Evolutionary conservation across 2,888 invertebrate species (phyloP), one percentile per base, ranked within the genome.

Genomic region (Caenorhabditis drosophilae): DNA sequence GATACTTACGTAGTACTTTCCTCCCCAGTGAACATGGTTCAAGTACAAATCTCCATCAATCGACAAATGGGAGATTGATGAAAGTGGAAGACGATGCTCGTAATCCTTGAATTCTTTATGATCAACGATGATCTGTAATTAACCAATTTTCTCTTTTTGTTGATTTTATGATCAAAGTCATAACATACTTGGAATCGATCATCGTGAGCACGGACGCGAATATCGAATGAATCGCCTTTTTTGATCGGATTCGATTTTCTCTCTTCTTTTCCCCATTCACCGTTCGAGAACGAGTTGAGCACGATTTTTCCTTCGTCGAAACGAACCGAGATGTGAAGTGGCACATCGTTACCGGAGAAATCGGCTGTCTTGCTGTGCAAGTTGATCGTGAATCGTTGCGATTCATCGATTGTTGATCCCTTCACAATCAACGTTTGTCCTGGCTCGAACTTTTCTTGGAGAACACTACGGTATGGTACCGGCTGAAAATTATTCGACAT

Each of bases 221-320:
- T 74, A 59, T 76, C 76, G 70, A 78, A 78, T 18, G 67, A 67
- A 50, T 78, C 77, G 46, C 77, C 77, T 67, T 73, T 74, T 71
- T 77, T 75, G 71, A 77, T 74, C 40, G 77, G 76, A 64, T 75
- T 75, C 44, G 74, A 74, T 63, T 75, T 75, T 51, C 77, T 57
- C 73, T 77, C 77, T 60, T 75, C 76, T 52, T 76, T 76, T 58
- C 74, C 78, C 78, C 78, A 78, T 53, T 77, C 77, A 46, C 75
- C 75, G 53, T 75, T 77, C 56, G 58, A 47, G 77, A 82, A 82
- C 18, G 80, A 75, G 77, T 82, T 82, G 62, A 81, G 70, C 15
- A 82, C 81, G 42, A 81, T 71, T 72, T 81, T 81, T 49, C 80
- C 81, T 64, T 82, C 81, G 48, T 81, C 81, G 70, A 81, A 81